These are phyloP conservation scores for Arge pagana DNA, from an alignment of 2,888 invertebrate genomes.

Conservation along the genomic window DNA sequence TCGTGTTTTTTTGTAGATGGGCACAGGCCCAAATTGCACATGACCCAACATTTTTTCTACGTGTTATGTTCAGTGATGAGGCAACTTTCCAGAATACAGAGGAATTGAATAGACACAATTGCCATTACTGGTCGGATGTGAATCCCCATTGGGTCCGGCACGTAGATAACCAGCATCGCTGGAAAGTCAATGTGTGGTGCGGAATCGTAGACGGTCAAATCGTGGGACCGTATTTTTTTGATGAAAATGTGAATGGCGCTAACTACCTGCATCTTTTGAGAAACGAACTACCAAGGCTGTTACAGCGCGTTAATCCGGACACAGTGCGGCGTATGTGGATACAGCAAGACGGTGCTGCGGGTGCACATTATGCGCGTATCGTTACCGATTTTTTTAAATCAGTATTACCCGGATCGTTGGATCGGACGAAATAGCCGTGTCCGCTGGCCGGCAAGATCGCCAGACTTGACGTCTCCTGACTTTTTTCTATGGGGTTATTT, in stretches of 20 bases:
- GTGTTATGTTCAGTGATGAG: too few relatives aligned
- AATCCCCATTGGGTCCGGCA: conserved; percentile 6
- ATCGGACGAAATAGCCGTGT: too few relatives aligned
- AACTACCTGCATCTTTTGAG: conserved; percentile 30
- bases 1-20: too few relatives aligned
- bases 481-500: too few relatives aligned
- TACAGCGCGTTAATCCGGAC: conserved; percentile 24
- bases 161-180: conserved; percentile 6
- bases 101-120: background rate
- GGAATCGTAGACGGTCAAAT: conserved; percentile 22
- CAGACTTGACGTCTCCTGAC: too few relatives aligned
- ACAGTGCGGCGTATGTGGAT: conserved; percentile 26
- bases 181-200: conserved; percentile 25
- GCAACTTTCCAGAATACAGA: background rate
- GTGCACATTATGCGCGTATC: conserved; percentile 27
- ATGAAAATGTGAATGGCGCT: conserved; percentile 29
- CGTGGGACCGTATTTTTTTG: conserved; percentile 34
- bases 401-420: too few relatives aligned
- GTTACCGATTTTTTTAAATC: conserved; percentile 18
- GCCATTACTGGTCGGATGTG: conserved; percentile 2
- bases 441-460: too few relatives aligned
- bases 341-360: conserved; percentile 40
- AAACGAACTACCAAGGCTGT: conserved; percentile 24
- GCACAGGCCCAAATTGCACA: too few relatives aligned
- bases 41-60: too few relatives aligned